Evolutionary conservation across 1,140 invertebrate species (phyloP), one percentile per base, ranked within the genome.

Genomic region (Drosophila micromelanica): DNA sequence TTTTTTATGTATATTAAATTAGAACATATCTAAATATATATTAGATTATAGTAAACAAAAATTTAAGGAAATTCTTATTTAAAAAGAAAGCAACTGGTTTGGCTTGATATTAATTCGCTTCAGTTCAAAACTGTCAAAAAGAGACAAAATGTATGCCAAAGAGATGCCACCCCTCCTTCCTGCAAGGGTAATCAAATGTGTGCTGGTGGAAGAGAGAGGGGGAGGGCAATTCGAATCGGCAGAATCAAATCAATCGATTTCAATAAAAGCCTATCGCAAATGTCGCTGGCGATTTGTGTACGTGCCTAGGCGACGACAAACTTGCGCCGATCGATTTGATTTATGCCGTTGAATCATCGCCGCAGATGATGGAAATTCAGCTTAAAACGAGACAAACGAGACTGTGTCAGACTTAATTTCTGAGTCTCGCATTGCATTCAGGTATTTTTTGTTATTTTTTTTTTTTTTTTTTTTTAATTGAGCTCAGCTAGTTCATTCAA

Each of bases 221-320:
- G 11, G 20, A 2, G 15, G 27, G 11, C 11, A 15, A 35, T 42
- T 40, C 15, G 52, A 64, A 49, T 51, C 37, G 38, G 23, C 46
- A 49, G 55, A 76, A 76, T 75, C 51, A 57, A 67, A 79, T 78
- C 62, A 76, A 84, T 82, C 75, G 80, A 76, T 78, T 82, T 74
- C 63, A 81, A 81, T 81, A 82, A 81, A 51, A 78, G 40, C 40
- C 23, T 30, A 68, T 73, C 56, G 64, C 40, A 35, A 48, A 60
- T 73, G 46, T 61, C 56, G 56, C 32, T 15, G 38, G 27, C 56
- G 62, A 80, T 81, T 73, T 75, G 65, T 45, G 60, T 73, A 86
- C 81, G 78, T 86, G 81, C 40, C 49, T 46, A 72, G 74, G 60
- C 61, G 61, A 63, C 54, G 67, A 77, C 70, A 42, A 45, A 55